phyloP scores from a whole-genome alignment of 92 coral and sea anemone species.

The Zoanthus gigantus region DNA sequence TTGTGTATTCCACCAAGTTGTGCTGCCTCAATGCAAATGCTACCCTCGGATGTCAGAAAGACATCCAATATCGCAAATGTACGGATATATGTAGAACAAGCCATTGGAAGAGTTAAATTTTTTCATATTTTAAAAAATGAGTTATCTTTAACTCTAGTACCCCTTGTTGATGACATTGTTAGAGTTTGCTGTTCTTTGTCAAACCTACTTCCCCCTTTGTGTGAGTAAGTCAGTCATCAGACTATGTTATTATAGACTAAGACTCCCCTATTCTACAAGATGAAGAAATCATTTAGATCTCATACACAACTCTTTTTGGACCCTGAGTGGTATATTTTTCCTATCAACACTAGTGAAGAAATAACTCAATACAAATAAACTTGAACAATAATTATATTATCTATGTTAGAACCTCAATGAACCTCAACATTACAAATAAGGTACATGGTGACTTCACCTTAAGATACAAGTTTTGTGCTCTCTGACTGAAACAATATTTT shows the following conservation, averaged over 20 bases:
- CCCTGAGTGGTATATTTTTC: neutral
- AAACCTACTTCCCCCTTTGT: neutral
- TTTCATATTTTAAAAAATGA: neutral
- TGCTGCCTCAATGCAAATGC: neutral
- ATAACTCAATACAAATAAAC: neutral
- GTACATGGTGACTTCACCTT: neutral
- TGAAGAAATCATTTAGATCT: neutral
- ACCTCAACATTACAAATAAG: neutral
- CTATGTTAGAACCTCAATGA: neutral
- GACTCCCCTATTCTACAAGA: neutral
- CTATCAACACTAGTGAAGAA: neutral
- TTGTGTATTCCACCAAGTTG: neutral
- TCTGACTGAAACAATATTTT: neutral
- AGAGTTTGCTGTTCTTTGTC: neutral
- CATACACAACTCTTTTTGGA: neutral
- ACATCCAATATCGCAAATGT: neutral
- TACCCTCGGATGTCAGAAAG: neutral
- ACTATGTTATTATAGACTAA: neutral
- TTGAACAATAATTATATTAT: neutral
- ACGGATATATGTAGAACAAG: neutral
- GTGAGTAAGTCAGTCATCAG: neutral
- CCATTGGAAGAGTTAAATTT: neutral
- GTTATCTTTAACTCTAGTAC: neutral
- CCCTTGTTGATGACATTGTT: neutral
- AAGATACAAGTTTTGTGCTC: neutral